A percentile compares a stretch with the other conserved stretches of the same genome.
These are phyloP conservation scores for Drosophila simulans DNA, from an alignment of 1,140 invertebrate genomes.

Conservation along the genomic window DNA sequence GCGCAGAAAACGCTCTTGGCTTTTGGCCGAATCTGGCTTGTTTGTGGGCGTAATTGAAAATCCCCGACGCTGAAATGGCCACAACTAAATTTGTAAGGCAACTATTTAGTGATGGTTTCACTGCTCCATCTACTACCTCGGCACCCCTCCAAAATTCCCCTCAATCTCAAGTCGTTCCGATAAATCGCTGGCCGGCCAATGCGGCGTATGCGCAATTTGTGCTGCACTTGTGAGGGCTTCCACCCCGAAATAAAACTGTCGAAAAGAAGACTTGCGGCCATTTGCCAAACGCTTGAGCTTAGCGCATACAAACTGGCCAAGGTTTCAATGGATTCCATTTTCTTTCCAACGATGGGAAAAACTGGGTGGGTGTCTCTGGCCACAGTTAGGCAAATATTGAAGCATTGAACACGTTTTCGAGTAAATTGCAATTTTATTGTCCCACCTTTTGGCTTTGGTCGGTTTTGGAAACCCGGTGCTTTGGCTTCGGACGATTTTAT, in stretches of 20 bases:
- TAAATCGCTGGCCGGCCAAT: constrained; percentile 24
- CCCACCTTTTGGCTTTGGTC: constrained; percentile 47
- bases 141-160: constrained; percentile 3
- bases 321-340: constrained; percentile 51
- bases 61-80: constrained; percentile 47
- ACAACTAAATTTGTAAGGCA: constrained; percentile 71
- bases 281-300: constrained; percentile 70
- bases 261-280: constrained; percentile 71
- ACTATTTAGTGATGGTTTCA: constrained; percentile 70
- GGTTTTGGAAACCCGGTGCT: background rate
- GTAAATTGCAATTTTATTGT: constrained; percentile 79
- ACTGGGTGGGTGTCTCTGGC: constrained; percentile 2
- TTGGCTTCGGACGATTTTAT: constrained; percentile 16
- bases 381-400: constrained; percentile 71
- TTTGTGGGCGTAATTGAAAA: constrained; percentile 78
- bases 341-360: background rate
- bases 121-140: background rate
- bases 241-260: constrained; percentile 66
- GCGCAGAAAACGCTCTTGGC: constrained; percentile 9
- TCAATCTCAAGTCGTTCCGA: background rate
- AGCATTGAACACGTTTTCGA: constrained; percentile 73
- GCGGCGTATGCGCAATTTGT: constrained; percentile 76
- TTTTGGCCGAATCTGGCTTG: constrained; percentile 3
- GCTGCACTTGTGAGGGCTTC: constrained; percentile 55
- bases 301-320: constrained; percentile 8